A percentile compares a stretch with the other conserved stretches of the same genome.
phyloP scores from a whole-genome alignment of 2,797 vertebrate genomes.

The Vespertilio murinus region DNA sequence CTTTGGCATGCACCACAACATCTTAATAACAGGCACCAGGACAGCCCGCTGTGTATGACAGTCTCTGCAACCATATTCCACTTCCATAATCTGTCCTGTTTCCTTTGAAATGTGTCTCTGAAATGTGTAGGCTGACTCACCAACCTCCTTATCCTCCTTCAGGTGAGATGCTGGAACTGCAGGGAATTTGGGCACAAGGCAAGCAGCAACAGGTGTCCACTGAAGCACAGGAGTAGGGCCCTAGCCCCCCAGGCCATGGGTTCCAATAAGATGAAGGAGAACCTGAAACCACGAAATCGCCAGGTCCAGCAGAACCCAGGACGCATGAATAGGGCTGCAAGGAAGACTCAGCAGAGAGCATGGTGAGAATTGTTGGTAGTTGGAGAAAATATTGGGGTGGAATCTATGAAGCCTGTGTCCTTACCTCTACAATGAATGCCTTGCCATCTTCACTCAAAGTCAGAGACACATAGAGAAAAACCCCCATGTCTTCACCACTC shows the following conservation, averaged over 20 bases:
- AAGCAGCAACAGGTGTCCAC: neutral
- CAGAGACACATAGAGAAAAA: fast-evolving
- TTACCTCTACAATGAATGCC: fast-evolving
- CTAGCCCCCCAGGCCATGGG: neutral
- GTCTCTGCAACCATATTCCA: too few relatives aligned
- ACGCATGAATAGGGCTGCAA: too few relatives aligned
- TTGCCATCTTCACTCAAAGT: too few relatives aligned
- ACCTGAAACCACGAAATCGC: neutral
- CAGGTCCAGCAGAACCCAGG: too few relatives aligned
- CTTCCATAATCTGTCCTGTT: fast-evolving
- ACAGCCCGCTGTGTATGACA: fast-evolving
- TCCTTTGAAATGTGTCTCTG: fast-evolving
- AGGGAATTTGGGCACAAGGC: neutral
- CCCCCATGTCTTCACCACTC: too few relatives aligned
- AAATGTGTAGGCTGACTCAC: neutral
- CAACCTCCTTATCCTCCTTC: too few relatives aligned
- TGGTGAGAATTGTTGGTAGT: neutral
- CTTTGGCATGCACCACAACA: fast-evolving
- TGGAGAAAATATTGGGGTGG: fast-evolving
- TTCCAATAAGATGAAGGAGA: neutral
- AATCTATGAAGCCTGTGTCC: fast-evolving
- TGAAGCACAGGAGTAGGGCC: neutral
- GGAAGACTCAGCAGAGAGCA: neutral
- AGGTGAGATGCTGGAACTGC: slow-evolving; percentile 22
- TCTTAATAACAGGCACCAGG: fast-evolving